Evolutionary conservation across 2,797 vertebrate species (phyloP).

Genomic region (Geotrypetes seraphini): DNA sequence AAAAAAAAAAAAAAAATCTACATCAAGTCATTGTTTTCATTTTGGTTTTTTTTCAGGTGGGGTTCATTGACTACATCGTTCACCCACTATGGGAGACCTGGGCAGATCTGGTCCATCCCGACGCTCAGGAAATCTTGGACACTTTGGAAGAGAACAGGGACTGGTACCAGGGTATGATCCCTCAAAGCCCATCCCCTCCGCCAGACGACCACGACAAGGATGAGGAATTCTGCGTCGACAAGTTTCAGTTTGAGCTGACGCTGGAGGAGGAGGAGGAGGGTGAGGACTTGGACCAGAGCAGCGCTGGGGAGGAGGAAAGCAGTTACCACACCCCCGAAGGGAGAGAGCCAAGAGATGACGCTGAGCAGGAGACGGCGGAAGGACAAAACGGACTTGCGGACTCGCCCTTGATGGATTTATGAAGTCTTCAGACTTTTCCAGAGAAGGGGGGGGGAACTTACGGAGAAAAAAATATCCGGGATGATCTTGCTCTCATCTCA

Average conservation of each 20-base stretch:
- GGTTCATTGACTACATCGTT: slow-evolving; percentile 91
- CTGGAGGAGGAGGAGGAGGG: slow-evolving; percentile 72
- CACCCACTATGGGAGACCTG: slow-evolving; percentile 91
- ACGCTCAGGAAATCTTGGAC: slow-evolving; percentile 86
- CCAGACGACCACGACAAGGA: slow-evolving; percentile 37
- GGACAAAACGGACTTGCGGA: slow-evolving; percentile 32
- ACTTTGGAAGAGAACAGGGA: slow-evolving; percentile 86
- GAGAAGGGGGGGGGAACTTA: too few relatives aligned
- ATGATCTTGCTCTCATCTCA: too few relatives aligned
- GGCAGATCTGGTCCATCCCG: slow-evolving; percentile 85
- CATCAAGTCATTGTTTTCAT: not conserved
- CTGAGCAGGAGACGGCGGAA: slow-evolving; percentile 11
- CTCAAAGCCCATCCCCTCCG: slow-evolving; percentile 78
- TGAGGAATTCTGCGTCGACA: slow-evolving; percentile 46
- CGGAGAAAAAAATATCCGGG: slow-evolving; percentile 7
- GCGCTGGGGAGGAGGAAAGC: slow-evolving; percentile 27
- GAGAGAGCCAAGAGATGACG: not conserved
- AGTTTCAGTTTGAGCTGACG: slow-evolving; percentile 80
- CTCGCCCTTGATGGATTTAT: slow-evolving; percentile 64
- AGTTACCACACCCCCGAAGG: slow-evolving; percentile 14
- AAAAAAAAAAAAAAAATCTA: too few relatives aligned
- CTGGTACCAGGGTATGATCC: slow-evolving; percentile 88
- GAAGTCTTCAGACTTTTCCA: too few relatives aligned
- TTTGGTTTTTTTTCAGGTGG: slow-evolving; percentile 68
- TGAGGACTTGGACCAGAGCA: slow-evolving; percentile 32